Percentiles rank a stretch among this genome's conserved stretches.
phyloP scores from a whole-genome alignment of 2,113 vertebrate genomes.

The Forbesichthys papilliferus region DNA sequence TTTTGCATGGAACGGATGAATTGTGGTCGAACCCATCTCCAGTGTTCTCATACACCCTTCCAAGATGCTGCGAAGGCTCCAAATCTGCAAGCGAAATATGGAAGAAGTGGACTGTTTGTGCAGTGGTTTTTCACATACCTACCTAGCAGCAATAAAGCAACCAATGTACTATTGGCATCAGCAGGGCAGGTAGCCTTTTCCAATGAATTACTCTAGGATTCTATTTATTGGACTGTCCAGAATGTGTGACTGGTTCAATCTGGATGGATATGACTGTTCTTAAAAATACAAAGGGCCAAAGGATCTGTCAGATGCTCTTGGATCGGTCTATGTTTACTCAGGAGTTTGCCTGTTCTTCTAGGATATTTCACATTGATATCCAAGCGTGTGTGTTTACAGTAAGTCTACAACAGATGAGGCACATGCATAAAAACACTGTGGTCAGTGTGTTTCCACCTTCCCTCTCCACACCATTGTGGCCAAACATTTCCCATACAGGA shows the following conservation, averaged over 20 bases:
- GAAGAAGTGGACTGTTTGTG: slow-evolving; percentile 43
- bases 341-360: slow-evolving; percentile 44
- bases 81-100: background rate
- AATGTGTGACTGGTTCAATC: slow-evolving; percentile 39
- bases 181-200: slow-evolving; percentile 9
- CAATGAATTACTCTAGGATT: slow-evolving; percentile 19
- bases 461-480: too few relatives aligned
- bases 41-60: slow-evolving; percentile 53
- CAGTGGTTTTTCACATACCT: slow-evolving; percentile 7
- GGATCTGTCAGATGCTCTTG: slow-evolving; percentile 66
- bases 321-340: slow-evolving; percentile 60
- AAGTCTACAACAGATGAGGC: background rate
- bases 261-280: slow-evolving; percentile 37
- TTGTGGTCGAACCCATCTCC: slow-evolving; percentile 52
- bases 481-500: too few relatives aligned
- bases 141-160: slow-evolving; percentile 18
- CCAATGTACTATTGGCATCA: slow-evolving; percentile 31
- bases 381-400: slow-evolving; percentile 23
- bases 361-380: slow-evolving; percentile 47
- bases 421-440: background rate
- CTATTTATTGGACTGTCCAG: slow-evolving; percentile 21
- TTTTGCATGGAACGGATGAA: slow-evolving; percentile 52
- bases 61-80: slow-evolving; percentile 33
- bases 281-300: slow-evolving; percentile 33
- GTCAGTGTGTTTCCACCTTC: too few relatives aligned